Evolutionary conservation across 2,888 invertebrate genomes (phyloP).

Genomic region (Abscondita cerata): DNA sequence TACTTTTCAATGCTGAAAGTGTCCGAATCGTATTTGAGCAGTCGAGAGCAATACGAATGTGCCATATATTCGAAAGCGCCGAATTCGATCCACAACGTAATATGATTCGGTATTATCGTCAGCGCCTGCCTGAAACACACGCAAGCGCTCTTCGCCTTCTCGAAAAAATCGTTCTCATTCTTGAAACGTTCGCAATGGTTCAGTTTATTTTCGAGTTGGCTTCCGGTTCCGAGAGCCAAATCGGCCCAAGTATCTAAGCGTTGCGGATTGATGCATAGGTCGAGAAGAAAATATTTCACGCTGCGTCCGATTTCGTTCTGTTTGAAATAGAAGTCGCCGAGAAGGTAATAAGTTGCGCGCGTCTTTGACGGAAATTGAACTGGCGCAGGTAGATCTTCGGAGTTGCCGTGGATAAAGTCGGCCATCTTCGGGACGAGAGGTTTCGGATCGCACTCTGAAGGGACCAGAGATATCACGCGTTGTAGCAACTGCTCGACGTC

Average conservation of each 20-base stretch:
- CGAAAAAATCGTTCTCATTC: slow-evolving; percentile 69
- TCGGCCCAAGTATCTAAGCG: slow-evolving; percentile 94
- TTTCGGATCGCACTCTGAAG: slow-evolving; percentile 71
- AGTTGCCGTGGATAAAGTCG: slow-evolving; percentile 71
- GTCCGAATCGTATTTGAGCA: slow-evolving; percentile 81
- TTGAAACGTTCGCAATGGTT: slow-evolving; percentile 73
- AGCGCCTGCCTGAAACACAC: slow-evolving; percentile 84
- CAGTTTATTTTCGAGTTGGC: slow-evolving; percentile 79
- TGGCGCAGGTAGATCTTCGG: slow-evolving; percentile 56
- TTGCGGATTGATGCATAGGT: slow-evolving; percentile 79
- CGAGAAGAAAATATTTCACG: slow-evolving; percentile 81
- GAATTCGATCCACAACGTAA: slow-evolving; percentile 88
- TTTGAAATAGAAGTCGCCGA: slow-evolving; percentile 94
- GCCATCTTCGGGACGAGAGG: slow-evolving; percentile 68
- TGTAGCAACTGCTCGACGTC: slow-evolving; percentile 81
- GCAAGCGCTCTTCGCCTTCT: slow-evolving; percentile 75
- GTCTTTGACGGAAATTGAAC: slow-evolving; percentile 55
- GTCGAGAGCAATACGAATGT: slow-evolving; percentile 87
- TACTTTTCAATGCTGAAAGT: slow-evolving; percentile 74
- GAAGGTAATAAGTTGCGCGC: slow-evolving; percentile 83
- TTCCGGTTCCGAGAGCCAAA: slow-evolving; percentile 80
- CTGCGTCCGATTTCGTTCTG: slow-evolving; percentile 76
- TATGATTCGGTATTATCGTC: slow-evolving; percentile 74
- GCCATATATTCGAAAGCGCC: slow-evolving; percentile 90
- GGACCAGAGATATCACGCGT: slow-evolving; percentile 73